Base-by-base conservation (phyloP, 2,888 invertebrate species). In the Thecophora atra region DNA sequence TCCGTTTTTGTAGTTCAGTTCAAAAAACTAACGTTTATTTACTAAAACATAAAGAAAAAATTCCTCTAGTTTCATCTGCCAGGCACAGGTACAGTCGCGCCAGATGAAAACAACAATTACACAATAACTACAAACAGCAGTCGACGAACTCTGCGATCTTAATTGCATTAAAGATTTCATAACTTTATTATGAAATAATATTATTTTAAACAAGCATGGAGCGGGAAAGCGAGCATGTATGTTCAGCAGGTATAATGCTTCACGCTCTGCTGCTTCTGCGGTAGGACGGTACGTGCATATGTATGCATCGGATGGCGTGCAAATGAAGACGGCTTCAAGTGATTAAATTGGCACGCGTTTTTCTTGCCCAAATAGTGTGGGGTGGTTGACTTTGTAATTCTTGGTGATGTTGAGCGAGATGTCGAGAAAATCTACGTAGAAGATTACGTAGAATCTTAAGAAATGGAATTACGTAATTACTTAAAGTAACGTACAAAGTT, bases 311-410 rank as follows among this genome's bases (percentile, higher is more conserved):
- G 51, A 63, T 62, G 63, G 21, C 52, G 63, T 70, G 62, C 68
- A 21, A 69, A 58, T 58, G 42, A 21, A 58, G 58, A 70, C 51
- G 58, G 65, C 56, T 56, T 64, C 21, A 24, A 52, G 65, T 51
- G 56, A 58, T 71, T 65, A 71, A 65, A 65, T 65, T 71, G 71
- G 71, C 71, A 71, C 71, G 71, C 71, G 64, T 65, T 71, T 64
- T 71, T 17, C 21, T 54, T 37, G 28, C 52, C 42, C 64, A n/a
- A 47, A 7, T 26, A n/a, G 30, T 63, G 19, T 19, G 24, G 42
- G 62, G 42, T 42, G 62, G 62, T 42, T n/a, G 37, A 63, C 11
- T 60, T 11, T 21, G 62, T 4, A 30, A 30, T n/a, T n/a, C 42
- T 26, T 30, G 62, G n/a, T 19, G 37, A 21, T 54, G 7, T 24